Evolutionary conservation across 37 sponge, comb jelly and placozoan species (phyloP), one percentile per base, ranked within the genome.

Genomic region (Bolinopsis microptera): DNA sequence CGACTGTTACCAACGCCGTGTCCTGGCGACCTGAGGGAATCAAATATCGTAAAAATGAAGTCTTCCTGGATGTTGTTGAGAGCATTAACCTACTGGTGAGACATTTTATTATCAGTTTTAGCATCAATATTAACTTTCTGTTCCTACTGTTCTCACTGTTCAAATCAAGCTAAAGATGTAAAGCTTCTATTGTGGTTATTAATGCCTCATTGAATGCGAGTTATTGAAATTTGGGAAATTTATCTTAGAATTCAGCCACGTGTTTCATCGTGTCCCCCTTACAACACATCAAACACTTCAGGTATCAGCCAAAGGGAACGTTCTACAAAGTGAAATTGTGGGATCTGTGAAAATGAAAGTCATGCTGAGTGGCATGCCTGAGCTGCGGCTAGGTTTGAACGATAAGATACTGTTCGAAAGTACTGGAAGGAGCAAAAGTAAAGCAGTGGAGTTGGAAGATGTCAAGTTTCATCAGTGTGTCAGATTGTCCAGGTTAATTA

Each of bases 1-100:
- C 96, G 9, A 97, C 99, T n/a, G 96, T 98, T 38, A 98, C 99
- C n/a, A 98, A 98, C 77, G 99, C 99, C n/a, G 99, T 98, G 61
- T 97, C 97, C 27, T 98, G 99, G 99, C 94, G 99, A 69, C 95
- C 94, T 36, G 97, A 98, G 69, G 96, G 96, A 26, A 96, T 98
- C 83, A 94, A 92, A 61, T 96, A 98, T 80, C 92, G 99, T 5
- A 98, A 98, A 95, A 97, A 98, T 82, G 99, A 98, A 93, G 97
- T 97, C 70, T 98, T 98, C 93, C 94, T 98, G 35, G 99, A 98
- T 83, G 99, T 98, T 36, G 95, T 98, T 1, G 99, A 98, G 92
- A 95, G 96, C 68, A 96, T 98, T 69, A 98, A 98, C 48, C 93
- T 98, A 1, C 93, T 98, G 95, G 99, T 97, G 39, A 88, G 96